Conservation (phyloP, 1,140 invertebrate species). For the Sitobion miscanthi region DNA sequence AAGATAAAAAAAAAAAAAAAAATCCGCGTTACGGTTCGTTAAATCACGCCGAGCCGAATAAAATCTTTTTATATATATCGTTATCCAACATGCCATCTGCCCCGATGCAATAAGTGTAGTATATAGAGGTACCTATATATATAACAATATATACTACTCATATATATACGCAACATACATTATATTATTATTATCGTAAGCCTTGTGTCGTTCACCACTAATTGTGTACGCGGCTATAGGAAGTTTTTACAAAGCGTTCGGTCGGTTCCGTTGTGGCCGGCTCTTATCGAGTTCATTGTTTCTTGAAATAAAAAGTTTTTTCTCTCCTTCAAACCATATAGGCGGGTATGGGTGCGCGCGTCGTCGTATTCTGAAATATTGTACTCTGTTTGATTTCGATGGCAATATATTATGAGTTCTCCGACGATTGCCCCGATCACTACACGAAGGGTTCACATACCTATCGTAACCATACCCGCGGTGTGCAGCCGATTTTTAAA, state of each 20-base stretch:
- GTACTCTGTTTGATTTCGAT: too few species aligned
- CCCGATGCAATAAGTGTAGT: background rate
- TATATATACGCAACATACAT: background rate
- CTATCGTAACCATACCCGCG: too few species aligned
- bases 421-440: background rate
- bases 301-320: background rate
- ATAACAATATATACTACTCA: background rate
- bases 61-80: background rate
- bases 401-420: background rate
- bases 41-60: conserved; percentile 1
- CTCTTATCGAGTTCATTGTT: background rate
- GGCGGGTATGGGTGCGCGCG: too few species aligned
- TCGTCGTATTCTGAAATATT: background rate
- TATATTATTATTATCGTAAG: background rate
- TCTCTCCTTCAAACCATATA: background rate
- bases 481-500: background rate
- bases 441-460: too few species aligned
- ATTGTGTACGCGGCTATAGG: background rate
- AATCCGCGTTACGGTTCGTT: conserved; percentile 13
- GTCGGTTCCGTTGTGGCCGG: background rate
- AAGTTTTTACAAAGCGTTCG: background rate
- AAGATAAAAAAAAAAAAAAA: background rate
- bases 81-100: conserved; percentile 33
- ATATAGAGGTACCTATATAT: background rate
- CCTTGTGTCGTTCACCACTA: background rate